These are phyloP conservation scores for Pterocles gutturalis DNA, from an alignment of 2,113 vertebrate genomes.

Conservation along the genomic window DNA sequence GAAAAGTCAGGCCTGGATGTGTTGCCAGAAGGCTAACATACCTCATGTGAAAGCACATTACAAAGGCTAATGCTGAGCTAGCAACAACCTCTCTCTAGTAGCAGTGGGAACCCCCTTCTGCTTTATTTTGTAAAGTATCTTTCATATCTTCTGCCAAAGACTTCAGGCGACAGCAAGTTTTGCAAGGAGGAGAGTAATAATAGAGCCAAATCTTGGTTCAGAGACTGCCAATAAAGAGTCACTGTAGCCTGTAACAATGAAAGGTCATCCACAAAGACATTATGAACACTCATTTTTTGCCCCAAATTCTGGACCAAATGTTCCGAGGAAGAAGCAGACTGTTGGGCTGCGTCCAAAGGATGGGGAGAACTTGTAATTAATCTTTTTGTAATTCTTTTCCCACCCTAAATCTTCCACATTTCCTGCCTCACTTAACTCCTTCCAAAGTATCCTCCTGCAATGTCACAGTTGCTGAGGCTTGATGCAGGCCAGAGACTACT, in stretches of 20 bases:
- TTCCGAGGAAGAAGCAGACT: conserved; percentile 36
- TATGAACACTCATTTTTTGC: conserved; percentile 23
- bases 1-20: conserved; percentile 27
- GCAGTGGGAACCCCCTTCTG: conserved; percentile 60
- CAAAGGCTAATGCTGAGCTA: conserved; percentile 62
- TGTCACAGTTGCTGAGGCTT: background rate
- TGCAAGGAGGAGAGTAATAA: conserved; percentile 30
- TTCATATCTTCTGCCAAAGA: conserved; percentile 70
- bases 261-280: conserved; percentile 46
- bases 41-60: conserved; percentile 27
- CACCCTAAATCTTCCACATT: conserved; percentile 24
- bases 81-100: conserved; percentile 47
- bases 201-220: conserved; percentile 46
- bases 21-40: conserved; percentile 45
- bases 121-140: conserved; percentile 61
- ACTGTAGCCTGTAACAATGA: conserved; percentile 26
- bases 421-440: conserved; percentile 31
- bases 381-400: conserved; percentile 38
- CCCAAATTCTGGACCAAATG: conserved; percentile 38
- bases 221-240: conserved; percentile 25
- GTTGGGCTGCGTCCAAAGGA: conserved; percentile 17
- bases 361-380: conserved; percentile 50
- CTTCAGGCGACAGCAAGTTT: conserved; percentile 53
- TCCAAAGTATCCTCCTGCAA: background rate
- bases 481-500: background rate